Conservation (phyloP, 2,113 vertebrate species). For the Thinocorus orbignyianus region DNA sequence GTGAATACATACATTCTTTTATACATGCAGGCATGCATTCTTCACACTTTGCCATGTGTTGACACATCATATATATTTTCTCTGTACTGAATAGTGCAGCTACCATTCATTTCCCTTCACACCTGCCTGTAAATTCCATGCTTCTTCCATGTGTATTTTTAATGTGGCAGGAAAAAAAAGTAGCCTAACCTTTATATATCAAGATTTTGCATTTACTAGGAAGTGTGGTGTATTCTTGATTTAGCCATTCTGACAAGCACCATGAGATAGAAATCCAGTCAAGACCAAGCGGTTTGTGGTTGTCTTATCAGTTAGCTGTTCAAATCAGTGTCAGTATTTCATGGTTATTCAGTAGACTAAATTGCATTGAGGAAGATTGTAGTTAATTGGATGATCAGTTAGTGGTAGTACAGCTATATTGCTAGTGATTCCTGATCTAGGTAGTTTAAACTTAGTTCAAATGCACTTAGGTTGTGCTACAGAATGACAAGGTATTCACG, state of each 20-base stretch:
- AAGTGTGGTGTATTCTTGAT: not conserved
- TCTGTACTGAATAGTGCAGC: slow-evolving; percentile 33
- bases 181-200: not conserved
- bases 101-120: slow-evolving; percentile 53
- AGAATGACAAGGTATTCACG: not conserved
- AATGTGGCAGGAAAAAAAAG: not conserved
- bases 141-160: slow-evolving; percentile 21
- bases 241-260: not conserved
- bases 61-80: slow-evolving; percentile 29
- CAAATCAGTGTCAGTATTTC: not conserved
- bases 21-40: not conserved
- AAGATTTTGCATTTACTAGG: not conserved
- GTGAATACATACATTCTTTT: slow-evolving; percentile 12
- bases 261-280: not conserved
- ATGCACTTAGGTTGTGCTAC: not conserved
- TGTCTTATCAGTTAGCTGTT: not conserved
- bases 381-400: not conserved
- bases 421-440: not conserved
- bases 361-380: not conserved
- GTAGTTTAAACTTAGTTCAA: not conserved
- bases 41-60: slow-evolving; percentile 65
- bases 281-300: not conserved
- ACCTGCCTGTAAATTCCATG: slow-evolving; percentile 44
- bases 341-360: not conserved
- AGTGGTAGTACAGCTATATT: not conserved